These are phyloP conservation scores for Chrysocyon brachyurus DNA, from an alignment of 2,797 vertebrate species.

Conservation along the genomic window DNA sequence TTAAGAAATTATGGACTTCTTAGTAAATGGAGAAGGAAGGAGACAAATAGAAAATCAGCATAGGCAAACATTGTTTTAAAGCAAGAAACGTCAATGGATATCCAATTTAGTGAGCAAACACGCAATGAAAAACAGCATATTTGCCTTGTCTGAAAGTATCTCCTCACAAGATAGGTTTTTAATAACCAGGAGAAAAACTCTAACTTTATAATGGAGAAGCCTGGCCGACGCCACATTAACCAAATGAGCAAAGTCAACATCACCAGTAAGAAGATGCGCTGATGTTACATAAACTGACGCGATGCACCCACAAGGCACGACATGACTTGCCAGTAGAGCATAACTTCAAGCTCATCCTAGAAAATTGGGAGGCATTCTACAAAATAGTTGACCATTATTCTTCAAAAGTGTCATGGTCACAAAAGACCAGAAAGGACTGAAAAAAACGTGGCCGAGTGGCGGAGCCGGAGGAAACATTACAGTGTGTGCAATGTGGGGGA, in stretches of 20 bases:
- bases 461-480: not conserved
- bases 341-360: not conserved
- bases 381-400: not conserved
- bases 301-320: not conserved
- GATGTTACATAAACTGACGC: not conserved
- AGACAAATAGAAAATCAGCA: not conserved
- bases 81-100: not conserved
- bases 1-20: constrained; percentile 20
- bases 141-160: not conserved
- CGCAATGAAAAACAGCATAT: not conserved
- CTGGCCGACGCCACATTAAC: not conserved
- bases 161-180: not conserved
- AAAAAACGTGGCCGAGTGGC: not conserved
- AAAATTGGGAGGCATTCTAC: not conserved
- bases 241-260: not conserved
- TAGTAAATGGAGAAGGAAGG: constrained; percentile 10
- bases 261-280: not conserved
- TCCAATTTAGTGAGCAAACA: not conserved
- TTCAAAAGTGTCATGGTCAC: not conserved
- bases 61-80: not conserved
- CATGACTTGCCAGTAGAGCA: not conserved
- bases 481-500: not conserved
- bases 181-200: not conserved
- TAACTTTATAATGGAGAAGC: not conserved
- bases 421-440: not conserved